A percentile compares a stretch with the other conserved stretches of the same genome.
Evolutionary conservation across 2,888 invertebrate species (phyloP).

Genomic region (Trissonchulus sp.): DNA sequence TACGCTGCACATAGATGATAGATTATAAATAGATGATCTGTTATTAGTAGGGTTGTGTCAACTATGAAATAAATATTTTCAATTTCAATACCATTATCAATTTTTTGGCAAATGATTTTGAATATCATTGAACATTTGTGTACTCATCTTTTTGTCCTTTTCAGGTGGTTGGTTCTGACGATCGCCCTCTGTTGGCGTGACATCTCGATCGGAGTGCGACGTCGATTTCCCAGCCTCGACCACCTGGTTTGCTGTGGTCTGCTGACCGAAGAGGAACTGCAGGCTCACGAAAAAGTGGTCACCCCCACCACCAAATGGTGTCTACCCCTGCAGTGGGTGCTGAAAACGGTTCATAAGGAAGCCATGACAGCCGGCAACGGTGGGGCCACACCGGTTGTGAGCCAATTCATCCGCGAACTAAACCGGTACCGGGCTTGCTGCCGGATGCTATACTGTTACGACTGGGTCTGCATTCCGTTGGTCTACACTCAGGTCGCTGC

Average conservation of each 20-base stretch:
- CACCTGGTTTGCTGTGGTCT: conserved; percentile 55
- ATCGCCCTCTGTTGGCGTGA: conserved; percentile 40
- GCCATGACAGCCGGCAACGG: background rate
- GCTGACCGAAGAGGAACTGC: conserved; percentile 53
- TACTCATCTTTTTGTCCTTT: background rate
- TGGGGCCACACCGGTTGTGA: background rate
- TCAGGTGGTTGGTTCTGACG: conserved; percentile 32
- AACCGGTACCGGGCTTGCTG: conserved; percentile 19
- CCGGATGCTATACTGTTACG: conserved; percentile 49
- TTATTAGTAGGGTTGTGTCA: no score
- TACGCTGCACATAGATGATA: background rate
- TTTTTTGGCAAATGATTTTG: conserved; percentile 1
- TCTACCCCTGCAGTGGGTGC: conserved; percentile 44
- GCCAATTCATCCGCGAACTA: conserved; percentile 17
- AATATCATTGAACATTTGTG: no score
- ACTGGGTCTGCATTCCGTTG: conserved; percentile 54
- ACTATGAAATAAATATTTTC: no score
- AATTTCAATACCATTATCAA: no score
- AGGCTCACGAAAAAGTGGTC: conserved; percentile 50
- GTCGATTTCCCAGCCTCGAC: conserved; percentile 53
- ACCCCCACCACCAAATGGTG: conserved; percentile 48
- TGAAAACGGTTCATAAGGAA: conserved; percentile 35
- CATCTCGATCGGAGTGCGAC: conserved; percentile 36
- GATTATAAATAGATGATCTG: background rate
- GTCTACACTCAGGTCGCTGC: conserved; percentile 55